Evolutionary conservation across 2,113 vertebrate genomes (phyloP).

Genomic region (Bufo gargarizans): DNA sequence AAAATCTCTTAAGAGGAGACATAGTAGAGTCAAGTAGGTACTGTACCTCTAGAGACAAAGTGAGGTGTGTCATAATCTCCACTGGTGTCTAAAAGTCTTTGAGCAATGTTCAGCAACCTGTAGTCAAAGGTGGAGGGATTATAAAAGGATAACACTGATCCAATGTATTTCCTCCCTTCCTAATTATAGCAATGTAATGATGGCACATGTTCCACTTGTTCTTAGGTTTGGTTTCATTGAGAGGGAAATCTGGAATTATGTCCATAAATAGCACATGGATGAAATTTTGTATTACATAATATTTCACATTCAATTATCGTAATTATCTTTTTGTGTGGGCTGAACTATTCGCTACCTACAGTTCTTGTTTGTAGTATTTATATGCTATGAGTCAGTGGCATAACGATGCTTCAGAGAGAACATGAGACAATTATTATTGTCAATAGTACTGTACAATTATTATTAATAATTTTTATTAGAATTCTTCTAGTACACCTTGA

Average conservation of each 20-base stretch:
- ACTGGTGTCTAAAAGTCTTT: neutral
- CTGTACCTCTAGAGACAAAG: neutral
- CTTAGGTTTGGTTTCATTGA: neutral
- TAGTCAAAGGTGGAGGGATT: neutral
- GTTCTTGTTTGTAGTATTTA: neutral
- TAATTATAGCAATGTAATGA: neutral
- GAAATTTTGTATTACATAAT: conserved; percentile 19
- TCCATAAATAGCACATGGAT: neutral
- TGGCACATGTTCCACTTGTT: neutral
- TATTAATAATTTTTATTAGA: neutral
- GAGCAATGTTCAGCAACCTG: neutral
- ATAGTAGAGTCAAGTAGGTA: neutral
- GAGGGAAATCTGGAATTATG: neutral
- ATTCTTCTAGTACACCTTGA: neutral
- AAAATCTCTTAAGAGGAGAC: neutral
- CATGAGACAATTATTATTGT: neutral
- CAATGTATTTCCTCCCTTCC: neutral
- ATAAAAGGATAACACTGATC: neutral
- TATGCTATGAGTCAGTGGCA: conserved; percentile 1
- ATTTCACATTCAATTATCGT: neutral
- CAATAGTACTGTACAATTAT: neutral
- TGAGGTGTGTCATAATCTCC: neutral
- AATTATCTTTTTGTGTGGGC: neutral
- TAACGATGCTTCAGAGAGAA: neutral
- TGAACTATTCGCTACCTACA: neutral